Evolutionary conservation across 2,797 vertebrate species (phyloP).

Genomic region (Emydoidea blandingii): DNA sequence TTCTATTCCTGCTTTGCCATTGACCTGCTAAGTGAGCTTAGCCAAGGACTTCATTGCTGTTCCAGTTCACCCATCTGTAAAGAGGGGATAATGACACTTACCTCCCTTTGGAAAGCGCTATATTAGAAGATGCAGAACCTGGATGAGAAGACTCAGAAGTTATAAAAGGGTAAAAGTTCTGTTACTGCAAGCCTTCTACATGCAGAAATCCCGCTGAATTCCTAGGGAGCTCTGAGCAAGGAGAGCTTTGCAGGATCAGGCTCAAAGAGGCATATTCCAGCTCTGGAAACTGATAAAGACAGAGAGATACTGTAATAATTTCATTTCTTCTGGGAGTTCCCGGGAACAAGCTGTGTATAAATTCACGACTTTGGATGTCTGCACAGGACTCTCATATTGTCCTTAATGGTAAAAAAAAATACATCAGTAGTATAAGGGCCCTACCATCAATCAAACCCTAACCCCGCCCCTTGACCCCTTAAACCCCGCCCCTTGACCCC

Average conservation of each 20-base stretch:
- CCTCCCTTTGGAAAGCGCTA: neutral
- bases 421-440: too few species aligned
- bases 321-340: neutral
- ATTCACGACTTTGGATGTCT: neutral
- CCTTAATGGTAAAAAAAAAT: neutral
- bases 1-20: neutral
- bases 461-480: too few species aligned
- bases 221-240: neutral
- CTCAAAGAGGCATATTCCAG: fast-evolving
- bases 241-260: neutral
- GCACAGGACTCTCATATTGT: neutral
- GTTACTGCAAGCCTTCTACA: neutral
- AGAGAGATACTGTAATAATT: neutral
- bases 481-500: too few species aligned
- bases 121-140: neutral
- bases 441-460: too few species aligned
- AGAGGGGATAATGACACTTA: neutral
- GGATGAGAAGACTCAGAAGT: neutral
- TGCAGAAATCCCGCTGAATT: neutral
- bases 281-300: neutral
- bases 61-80: neutral
- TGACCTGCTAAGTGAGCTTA: neutral
- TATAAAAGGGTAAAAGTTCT: neutral
- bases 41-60: neutral
- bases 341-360: neutral